Base-by-base conservation (phyloP, 2,113 vertebrate species). In the Oryzias curvinotus region DNA sequence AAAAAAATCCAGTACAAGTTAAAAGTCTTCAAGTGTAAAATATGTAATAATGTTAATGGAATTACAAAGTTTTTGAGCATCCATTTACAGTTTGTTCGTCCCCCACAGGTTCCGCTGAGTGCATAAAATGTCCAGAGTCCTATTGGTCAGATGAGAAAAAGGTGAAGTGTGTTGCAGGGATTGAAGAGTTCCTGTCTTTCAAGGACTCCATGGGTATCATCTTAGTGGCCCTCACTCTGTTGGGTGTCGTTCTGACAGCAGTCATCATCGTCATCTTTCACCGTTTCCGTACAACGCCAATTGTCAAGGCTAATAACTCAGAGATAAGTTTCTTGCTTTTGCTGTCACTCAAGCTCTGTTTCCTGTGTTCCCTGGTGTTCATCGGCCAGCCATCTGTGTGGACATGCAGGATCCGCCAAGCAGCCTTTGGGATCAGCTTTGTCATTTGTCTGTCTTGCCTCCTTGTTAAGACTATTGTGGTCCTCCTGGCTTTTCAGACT, bases 391-490 rank as follows among this genome's bases (percentile, higher is more conserved):
- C 90, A 0, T 90, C 90, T 1, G 48, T 48, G 36, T 91, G 88
- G 91, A 82, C 83, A 14, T 92, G 91, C 28, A 62, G 77, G 47
- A 62, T 86, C 1, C 81, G 91, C 1, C 91, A 91, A 63, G 86
- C 87, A 6, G 86, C 88, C 0, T 93, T 93, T 23, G 90, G 88
- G 10, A 73, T 93, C 54, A 91, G 87, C 69, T 91, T 92, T 75
- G 90, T 90, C 5, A 77, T 93, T n/a, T 93, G 90, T 48, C 84
- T 92, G 53, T 93, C 92, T 52, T 93, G 92, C 61, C 87, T 93
- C 5, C 78, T 93, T 17, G 90, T 89, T 18, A 92, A 93, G 67
- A 90, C 88, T 18, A 86, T 93, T 25, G 90, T 92, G 7, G 92
- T 93, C 18, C 81, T 92, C 15, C 61, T 91, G 54, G 92, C 89